phyloP scores from a whole-genome alignment of 2,113 vertebrate species.

The Hippoglossus stenolepis region DNA sequence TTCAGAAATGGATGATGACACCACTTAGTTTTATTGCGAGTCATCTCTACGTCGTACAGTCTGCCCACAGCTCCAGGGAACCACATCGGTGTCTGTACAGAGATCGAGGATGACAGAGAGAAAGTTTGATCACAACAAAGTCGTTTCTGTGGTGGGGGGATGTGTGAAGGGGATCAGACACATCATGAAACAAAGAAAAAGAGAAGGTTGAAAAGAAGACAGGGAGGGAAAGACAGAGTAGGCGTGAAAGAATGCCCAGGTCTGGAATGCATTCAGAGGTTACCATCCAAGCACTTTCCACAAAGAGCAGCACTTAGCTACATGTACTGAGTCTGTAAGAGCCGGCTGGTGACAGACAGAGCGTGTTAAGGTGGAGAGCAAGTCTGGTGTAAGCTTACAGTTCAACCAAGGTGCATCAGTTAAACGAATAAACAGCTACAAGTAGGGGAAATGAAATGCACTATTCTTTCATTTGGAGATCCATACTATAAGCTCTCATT shows the following conservation, averaged over 20 bases:
- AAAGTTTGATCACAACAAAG: conserved; percentile 13
- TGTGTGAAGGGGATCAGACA: conserved; percentile 12
- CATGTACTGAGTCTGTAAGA: conserved; percentile 33
- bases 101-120: not conserved
- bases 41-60: no score
- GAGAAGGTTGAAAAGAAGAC: conserved; percentile 19
- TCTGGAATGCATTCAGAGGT: conserved; percentile 59
- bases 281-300: conserved; percentile 35
- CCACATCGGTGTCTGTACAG: not conserved
- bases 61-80: no score
- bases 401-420: conserved; percentile 46
- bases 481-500: no score
- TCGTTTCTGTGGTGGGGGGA: not conserved
- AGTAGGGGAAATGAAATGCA: not conserved
- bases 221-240: conserved; percentile 46
- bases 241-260: conserved; percentile 52
- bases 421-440: conserved; percentile 13
- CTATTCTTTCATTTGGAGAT: not conserved
- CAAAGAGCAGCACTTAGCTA: conserved; percentile 32
- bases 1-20: no score
- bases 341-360: conserved; percentile 34
- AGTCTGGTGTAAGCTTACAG: conserved; percentile 41
- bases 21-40: no score
- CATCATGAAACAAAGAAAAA: conserved; percentile 31
- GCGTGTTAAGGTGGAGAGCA: conserved; percentile 22